phyloP scores from a whole-genome alignment of 2,797 vertebrate species.

The Syndactyla subalaris region DNA sequence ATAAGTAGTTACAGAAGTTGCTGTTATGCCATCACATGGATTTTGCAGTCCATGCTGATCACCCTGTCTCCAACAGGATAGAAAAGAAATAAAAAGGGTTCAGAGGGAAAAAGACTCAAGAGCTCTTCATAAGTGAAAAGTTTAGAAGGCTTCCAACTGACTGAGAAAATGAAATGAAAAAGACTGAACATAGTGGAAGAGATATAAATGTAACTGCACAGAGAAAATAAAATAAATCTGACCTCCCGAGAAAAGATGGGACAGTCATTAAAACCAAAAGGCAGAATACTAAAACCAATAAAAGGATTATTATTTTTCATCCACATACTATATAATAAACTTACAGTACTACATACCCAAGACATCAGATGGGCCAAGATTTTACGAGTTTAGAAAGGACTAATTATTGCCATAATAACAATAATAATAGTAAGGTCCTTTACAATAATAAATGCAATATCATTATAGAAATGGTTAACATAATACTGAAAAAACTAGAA shows the following conservation, averaged over 20 bases:
- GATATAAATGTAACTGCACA: not conserved
- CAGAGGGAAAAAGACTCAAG: not conserved
- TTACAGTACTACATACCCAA: not conserved
- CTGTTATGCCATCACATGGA: not conserved
- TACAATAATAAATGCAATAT: constrained; percentile 2
- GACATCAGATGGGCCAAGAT: constrained; percentile 2
- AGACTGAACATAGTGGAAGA: not conserved
- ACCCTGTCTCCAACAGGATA: not conserved
- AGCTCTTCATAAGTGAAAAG: not conserved
- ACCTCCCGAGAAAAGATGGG: constrained; percentile 17
- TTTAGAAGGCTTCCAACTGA: constrained; percentile 4
- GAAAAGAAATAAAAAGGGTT: constrained; percentile 15
- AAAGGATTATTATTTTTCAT: constrained; percentile 38
- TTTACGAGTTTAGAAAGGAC: constrained; percentile 1
- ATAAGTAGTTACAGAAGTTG: not conserved
- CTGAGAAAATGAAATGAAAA: constrained; percentile 13
- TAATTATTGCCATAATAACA: constrained; percentile 18
- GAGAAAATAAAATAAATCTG: constrained; percentile 34
- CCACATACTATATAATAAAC: not conserved
- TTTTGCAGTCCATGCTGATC: not conserved
- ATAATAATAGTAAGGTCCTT: not conserved
- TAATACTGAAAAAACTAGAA: not conserved
- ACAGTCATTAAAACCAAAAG: constrained; percentile 32
- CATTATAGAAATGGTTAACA: not conserved
- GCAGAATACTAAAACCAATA: constrained; percentile 27